Evolutionary conservation across 2,113 vertebrate species (phyloP), one percentile per base, ranked within the genome.

Genomic region (Heterotilapia buettikoferi): DNA sequence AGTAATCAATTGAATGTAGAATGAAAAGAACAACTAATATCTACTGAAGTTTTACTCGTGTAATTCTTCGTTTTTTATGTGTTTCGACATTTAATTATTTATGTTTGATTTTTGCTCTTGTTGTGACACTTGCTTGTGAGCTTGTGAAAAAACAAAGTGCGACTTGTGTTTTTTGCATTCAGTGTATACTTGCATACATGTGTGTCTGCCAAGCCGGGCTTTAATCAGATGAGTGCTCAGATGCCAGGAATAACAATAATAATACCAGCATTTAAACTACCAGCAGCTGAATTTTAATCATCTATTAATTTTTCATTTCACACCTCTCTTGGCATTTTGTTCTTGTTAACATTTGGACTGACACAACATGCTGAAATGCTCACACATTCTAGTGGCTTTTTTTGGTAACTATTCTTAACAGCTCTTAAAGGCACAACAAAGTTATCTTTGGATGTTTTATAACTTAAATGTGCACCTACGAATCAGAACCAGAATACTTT

Each of bases 251-350:
- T 56, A 0, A 63, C 57, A 8, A 80, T 18, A 47, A 53, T 50
- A 76, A 59, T 40, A 36, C 13, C 56, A 43, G 29, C 78, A 19
- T 85, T 86, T 78, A 83, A 66, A 80, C 79, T 86, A 80, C 47
- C 81, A 84, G 84, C 81, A 63, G 68, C 66, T 19, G 29, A 80
- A 73, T 63, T 40, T 76, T 78, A 47, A 50, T 31, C 71, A 78
- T 50, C 9, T 50, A 78, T 78, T n/a, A 31, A 50, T 57, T 53
- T 83, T 73, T 71, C 79, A 4, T 50, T 80, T 56, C 45, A 83
- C 87, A 52, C 86, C 86, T 87, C 89, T 89, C 47, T 85, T 87
- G 21, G 83, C 14, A 31, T 14, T 78, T 53, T 79, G 36, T 84
- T 84, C 61, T 82, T 1, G 21, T 80, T 16, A 83, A 80, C 21